Conservation (phyloP, 1,140 invertebrate species). For the Akabosia matsudoensis region DNA sequence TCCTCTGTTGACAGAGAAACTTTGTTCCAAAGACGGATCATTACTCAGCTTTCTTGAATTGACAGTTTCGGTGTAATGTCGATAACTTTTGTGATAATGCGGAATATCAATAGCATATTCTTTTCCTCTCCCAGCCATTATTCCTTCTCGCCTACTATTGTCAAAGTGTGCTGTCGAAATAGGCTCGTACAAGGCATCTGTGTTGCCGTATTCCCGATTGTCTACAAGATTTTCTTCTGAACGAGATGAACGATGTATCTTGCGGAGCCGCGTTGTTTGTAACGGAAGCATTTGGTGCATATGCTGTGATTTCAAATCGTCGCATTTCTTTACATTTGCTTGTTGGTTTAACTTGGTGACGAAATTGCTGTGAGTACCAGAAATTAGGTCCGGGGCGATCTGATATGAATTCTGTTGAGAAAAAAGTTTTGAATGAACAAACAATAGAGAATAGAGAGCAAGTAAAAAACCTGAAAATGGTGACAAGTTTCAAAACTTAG, state of each 20-base stretch:
- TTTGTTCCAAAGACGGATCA: neutral
- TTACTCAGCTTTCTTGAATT: neutral
- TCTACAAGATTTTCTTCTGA: neutral
- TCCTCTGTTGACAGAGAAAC: neutral
- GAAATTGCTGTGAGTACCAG: constrained; percentile 32
- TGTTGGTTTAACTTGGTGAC: no score
- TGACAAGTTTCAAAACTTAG: no score
- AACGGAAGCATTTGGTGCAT: neutral
- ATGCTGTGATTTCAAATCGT: neutral
- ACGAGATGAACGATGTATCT: neutral
- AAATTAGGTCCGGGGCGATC: constrained; percentile 37
- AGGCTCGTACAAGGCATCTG: neutral
- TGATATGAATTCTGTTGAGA: constrained; percentile 20
- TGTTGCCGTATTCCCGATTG: neutral
- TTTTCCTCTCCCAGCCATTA: no score
- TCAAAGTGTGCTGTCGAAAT: neutral
- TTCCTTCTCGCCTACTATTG: no score
- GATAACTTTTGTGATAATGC: neutral
- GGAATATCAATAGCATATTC: neutral
- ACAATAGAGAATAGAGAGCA: neutral
- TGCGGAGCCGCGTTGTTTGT: neutral
- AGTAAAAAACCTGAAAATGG: neutral
- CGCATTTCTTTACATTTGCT: neutral
- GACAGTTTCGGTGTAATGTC: no score
- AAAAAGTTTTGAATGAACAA: no score